A percentile compares a stretch with the other conserved stretches of the same genome.
Evolutionary conservation across 2,113 vertebrate species (phyloP).

Genomic region (Nipponia nippon): DNA sequence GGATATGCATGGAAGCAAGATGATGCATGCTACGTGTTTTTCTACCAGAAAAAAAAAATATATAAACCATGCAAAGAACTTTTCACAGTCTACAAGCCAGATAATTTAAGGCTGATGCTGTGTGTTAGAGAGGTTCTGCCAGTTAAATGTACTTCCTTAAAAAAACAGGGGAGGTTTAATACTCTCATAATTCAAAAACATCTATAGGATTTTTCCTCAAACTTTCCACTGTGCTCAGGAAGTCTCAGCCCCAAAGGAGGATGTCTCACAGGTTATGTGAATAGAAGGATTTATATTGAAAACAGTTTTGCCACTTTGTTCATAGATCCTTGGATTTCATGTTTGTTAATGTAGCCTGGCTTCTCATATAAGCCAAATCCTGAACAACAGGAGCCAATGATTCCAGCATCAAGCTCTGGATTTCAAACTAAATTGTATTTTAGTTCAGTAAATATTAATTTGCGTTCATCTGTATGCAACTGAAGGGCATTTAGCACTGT

Average conservation of each 20-base stretch:
- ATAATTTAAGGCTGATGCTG: neutral
- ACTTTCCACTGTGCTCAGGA: constrained; percentile 44
- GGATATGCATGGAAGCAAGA: constrained; percentile 23
- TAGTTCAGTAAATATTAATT: neutral
- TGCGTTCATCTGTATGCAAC: neutral
- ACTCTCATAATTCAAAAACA: neutral
- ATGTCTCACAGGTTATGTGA: constrained; percentile 12
- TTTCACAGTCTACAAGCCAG: neutral
- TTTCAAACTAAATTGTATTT: neutral
- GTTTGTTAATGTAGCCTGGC: neutral
- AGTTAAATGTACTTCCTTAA: neutral
- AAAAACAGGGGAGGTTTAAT: neutral
- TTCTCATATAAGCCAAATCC: neutral
- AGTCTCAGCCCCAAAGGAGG: neutral
- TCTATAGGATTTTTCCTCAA: constrained; percentile 10
- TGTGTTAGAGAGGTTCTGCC: neutral
- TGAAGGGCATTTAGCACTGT: neutral
- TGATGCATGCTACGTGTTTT: constrained; percentile 3
- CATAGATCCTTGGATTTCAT: neutral
- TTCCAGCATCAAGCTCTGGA: neutral
- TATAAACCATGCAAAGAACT: neutral
- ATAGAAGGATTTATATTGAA: neutral
- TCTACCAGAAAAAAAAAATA: neutral
- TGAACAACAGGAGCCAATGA: neutral
- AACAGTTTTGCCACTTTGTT: constrained; percentile 14